These are phyloP conservation scores for Premnoplex brunnescens DNA, from an alignment of 2,797 vertebrate genomes.

Conservation along the genomic window DNA sequence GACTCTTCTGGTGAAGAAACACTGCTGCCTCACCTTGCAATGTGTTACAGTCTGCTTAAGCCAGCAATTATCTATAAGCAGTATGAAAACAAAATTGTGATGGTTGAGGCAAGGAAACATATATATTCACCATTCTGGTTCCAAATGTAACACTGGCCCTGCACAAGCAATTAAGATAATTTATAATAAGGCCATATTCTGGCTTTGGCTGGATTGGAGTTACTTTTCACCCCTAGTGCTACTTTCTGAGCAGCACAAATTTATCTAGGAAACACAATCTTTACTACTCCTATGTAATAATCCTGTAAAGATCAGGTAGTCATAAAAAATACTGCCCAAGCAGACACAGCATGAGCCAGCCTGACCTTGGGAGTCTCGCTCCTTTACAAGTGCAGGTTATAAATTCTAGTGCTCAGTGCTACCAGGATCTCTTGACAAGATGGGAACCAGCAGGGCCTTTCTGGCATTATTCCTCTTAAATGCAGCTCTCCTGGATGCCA, in stretches of 20 bases:
- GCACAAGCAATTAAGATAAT: background rate
- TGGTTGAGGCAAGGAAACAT: background rate
- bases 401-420: background rate
- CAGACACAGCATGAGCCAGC: background rate
- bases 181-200: background rate
- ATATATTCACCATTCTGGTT: background rate
- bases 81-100: background rate
- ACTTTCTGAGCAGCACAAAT: background rate
- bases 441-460: background rate
- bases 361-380: background rate
- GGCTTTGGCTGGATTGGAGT: background rate
- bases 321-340: background rate
- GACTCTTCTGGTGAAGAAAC: background rate
- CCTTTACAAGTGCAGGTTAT: background rate
- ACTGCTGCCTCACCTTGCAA: background rate
- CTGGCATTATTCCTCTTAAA: background rate
- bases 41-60: rapidly evolving
- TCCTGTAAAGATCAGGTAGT: background rate
- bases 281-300: background rate
- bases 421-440: background rate
- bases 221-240: background rate
- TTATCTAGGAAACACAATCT: background rate
- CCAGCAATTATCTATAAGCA: background rate
- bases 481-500: background rate
- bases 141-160: background rate